Evolutionary conservation across 2,113 vertebrate genomes (phyloP).

Genomic region (Lasiurus borealis): DNA sequence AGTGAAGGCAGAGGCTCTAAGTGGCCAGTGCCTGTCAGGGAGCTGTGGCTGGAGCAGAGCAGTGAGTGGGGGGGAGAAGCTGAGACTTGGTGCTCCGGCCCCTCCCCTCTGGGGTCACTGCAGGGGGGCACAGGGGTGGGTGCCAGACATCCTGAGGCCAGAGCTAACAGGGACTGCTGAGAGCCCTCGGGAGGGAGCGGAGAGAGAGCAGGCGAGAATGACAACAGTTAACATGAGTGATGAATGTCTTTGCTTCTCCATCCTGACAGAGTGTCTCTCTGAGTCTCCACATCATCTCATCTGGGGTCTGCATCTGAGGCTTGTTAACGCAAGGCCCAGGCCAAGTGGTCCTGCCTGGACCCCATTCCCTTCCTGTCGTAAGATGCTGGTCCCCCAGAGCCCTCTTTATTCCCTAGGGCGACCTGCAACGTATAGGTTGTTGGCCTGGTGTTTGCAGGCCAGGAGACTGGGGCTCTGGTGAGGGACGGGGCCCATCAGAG

Average conservation of each 20-base stretch:
- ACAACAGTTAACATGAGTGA: neutral
- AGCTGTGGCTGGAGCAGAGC: neutral
- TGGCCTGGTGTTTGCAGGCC: neutral
- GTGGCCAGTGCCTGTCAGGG: neutral
- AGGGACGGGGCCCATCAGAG: neutral
- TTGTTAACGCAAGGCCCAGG: neutral
- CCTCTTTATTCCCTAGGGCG: neutral
- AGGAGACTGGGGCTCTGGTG: neutral
- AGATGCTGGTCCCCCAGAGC: neutral
- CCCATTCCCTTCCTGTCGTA: neutral
- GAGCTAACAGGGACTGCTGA: neutral
- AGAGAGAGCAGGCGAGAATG: neutral
- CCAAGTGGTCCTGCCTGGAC: neutral
- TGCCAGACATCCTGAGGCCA: neutral
- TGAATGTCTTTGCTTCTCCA: neutral
- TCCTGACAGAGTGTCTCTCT: neutral
- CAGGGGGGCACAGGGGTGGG: neutral
- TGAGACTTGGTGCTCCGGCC: neutral
- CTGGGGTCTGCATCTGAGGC: neutral
- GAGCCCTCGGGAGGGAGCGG: fast-evolving
- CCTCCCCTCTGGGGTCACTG: neutral
- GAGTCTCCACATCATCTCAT: fast-evolving
- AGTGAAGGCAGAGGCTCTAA: neutral
- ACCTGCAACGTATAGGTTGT: fast-evolving
- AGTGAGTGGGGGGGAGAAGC: neutral